A percentile compares a stretch with the other conserved stretches of the same genome.
These are phyloP conservation scores for Ptychobarbus kaznakovi DNA, from an alignment of 2,797 vertebrate species.

Conservation along the genomic window DNA sequence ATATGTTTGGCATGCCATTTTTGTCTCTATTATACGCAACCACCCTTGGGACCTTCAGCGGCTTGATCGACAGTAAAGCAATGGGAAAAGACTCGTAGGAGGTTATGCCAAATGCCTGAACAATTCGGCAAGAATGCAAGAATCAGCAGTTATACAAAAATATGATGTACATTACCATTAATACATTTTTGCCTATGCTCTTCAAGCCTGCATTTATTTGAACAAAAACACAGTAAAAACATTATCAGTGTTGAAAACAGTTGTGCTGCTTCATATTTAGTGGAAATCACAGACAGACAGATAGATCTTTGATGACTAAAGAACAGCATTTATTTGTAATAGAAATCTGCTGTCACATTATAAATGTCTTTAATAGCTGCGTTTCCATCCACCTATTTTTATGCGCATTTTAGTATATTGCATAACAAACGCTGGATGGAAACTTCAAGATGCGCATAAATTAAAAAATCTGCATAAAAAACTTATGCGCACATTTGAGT, in stretches of 20 bases:
- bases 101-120: not conserved
- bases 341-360: not conserved
- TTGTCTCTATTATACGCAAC: slow-evolving; percentile 12
- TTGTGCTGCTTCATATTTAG: too few species aligned
- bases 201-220: not conserved
- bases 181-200: not conserved
- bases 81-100: not conserved
- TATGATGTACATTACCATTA: not conserved
- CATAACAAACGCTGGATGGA: too few species aligned
- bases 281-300: not conserved
- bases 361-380: not conserved
- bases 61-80: not conserved
- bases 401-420: too few species aligned
- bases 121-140: slow-evolving; percentile 1
- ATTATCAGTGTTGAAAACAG: not conserved
- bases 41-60: not conserved
- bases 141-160: not conserved
- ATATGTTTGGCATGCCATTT: slow-evolving; percentile 7
- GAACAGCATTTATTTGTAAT: too few species aligned
- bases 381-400: too few species aligned
- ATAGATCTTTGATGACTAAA: too few species aligned
- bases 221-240: not conserved
- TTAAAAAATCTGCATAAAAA: too few species aligned
- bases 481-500: too few species aligned
- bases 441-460: too few species aligned